Evolutionary conservation across 1,140 invertebrate genomes (phyloP), one percentile per base, ranked within the genome.

Genomic region (Drosophila auraria): DNA sequence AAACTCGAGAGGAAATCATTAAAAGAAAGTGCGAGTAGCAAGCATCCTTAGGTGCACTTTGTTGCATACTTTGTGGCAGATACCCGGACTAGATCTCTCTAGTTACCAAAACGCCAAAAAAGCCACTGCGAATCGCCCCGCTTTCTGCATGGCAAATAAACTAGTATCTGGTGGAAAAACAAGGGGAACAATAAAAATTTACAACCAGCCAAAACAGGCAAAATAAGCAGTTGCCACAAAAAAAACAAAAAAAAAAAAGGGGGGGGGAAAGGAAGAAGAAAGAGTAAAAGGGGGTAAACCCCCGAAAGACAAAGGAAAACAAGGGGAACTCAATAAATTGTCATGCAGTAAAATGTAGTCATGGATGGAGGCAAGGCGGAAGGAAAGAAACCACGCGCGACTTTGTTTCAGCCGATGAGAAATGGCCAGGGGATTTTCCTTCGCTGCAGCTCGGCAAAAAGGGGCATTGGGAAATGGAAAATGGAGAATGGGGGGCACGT

Each of bases 291-390:
- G 49, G 45, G 45, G 20, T 23, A 79, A 56, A 20, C 62, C 72
- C 30, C 74, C 57, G n/a, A 66, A 60, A 77, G 12, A 61, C 63
- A 66, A 76, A 60, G 71, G 71, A 56, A 74, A 77, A 54, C 63
- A 80, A 78, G 87, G 73, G 76, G 78, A 89, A 90, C 86, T 90
- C 86, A 90, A 90, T 90, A 90, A 90, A 90, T 90, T 90, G 86
- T 90, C 87, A 91, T 90, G 86, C 87, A 90, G 86, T 90, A 89
- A 89, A 89, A 89, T 89, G 84, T 90, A 75, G 82, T 84, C 79
- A 63, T 60, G 53, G 60, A 66, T 17, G 38, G 59, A 33, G 54
- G 56, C 62, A 64, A 54, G 54, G 38, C 44, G 63, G 60, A 74
- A 72, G 78, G 58, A 77, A 76, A 56, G 77, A 56, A 65, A 62